Base-by-base conservation (phyloP, 2,888 invertebrate species). In the Temnothorax unifasciatus region DNA sequence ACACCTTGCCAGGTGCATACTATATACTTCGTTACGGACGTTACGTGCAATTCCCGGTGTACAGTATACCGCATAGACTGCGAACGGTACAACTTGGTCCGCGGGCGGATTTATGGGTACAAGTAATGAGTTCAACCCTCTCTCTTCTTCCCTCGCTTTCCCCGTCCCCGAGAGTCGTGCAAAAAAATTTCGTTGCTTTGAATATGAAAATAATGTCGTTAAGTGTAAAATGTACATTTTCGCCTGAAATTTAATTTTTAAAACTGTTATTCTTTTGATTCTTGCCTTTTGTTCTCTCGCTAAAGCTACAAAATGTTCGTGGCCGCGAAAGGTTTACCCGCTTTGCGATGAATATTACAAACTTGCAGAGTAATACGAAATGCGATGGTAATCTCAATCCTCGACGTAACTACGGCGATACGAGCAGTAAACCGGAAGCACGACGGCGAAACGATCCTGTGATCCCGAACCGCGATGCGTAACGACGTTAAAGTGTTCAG, bases 401-500 rank as follows among this genome's bases (percentile, higher is more conserved):
- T 34, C 18, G n/a, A 25, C 41, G 54, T 57, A 73, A 73, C 47
- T 64, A 81, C 25, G 34, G 15, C 13, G 38, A 57, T 66, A 71
- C 73, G 59, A 41, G 41, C 57, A 57, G 59, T 47, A 54, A 71
- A 44, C 50, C 38, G 68, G 61, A 64, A 76, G 71, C 15, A 69
- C 38, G 71, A 64, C 25, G 54, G 50, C 50, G 34, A 71, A 85
- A 85, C 71, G 71, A 71, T 76, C 75, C 44, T 77, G 5, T 64
- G 77, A 47, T 64, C 73, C 69, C n/a, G 34, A n/a, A 69, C 52
- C 52, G 82, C 66, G 61, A 69, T 52, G 52, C 61, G 74, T 84
- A 75, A 75, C 69, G 61, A 54, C 25, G 75, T 81, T 81, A 71
- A 79, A 81, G 79, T 73, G 79, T 50, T 81, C 59, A 15, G 21